phyloP scores from a whole-genome alignment of 64 coral and sea anemone species.

The Catalaphyllia jardinei region DNA sequence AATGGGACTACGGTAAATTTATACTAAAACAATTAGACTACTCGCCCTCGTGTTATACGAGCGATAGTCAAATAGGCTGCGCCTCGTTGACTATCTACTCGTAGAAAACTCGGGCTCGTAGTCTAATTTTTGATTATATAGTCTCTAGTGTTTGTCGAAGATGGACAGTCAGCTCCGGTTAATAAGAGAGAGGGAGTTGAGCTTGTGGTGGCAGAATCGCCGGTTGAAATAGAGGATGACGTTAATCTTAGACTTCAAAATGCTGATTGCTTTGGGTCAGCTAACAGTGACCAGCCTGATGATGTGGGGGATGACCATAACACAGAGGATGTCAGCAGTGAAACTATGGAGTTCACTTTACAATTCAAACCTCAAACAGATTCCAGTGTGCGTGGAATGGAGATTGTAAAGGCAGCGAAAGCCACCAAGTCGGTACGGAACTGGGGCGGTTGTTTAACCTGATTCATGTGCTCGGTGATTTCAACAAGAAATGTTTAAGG shows the following conservation, averaged over 20 bases:
- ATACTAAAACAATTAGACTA: no score
- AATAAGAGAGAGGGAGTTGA: background rate
- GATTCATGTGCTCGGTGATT: background rate
- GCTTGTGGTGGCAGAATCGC: background rate
- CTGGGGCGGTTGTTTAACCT: background rate
- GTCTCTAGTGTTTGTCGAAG: background rate
- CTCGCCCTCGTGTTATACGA: no score
- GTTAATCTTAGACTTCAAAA: background rate
- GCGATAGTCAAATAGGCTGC: no score
- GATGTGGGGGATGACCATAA: background rate
- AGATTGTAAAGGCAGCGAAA: conserved; percentile 1
- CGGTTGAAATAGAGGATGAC: background rate
- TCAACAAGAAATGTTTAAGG: background rate
- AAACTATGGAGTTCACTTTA: background rate
- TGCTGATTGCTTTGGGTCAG: background rate
- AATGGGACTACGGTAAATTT: no score
- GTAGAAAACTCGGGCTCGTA: no score
- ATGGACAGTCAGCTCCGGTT: background rate
- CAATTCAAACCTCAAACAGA: background rate
- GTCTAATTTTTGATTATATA: no score
- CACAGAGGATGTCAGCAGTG: background rate
- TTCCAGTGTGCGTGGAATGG: no score
- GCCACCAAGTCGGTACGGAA: conserved; percentile 5
- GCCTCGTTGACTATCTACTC: no score
- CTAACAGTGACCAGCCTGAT: conserved; percentile 14